Evolutionary conservation across 2,797 vertebrate genomes (phyloP).

Genomic region (Liparis tanakae): DNA sequence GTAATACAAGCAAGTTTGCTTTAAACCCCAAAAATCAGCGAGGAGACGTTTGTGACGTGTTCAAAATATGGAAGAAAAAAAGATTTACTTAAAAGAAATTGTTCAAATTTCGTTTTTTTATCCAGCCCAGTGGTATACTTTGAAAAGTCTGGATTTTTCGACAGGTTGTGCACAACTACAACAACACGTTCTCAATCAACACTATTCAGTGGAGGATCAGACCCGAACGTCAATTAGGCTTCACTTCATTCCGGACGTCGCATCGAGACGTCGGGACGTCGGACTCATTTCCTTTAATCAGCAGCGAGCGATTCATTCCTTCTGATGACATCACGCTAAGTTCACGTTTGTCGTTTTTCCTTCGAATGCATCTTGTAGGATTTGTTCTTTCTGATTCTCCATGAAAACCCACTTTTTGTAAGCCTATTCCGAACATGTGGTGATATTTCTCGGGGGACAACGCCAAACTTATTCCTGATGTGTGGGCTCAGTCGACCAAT

Average conservation of each 20-base stretch:
- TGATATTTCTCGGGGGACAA: not conserved
- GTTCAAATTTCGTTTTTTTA: no score
- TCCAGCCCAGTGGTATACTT: slow-evolving; percentile 3
- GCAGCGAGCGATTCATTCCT: no score
- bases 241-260: not conserved
- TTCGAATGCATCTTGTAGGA: no score
- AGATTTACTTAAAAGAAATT: no score
- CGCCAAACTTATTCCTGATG: not conserved
- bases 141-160: slow-evolving; percentile 11
- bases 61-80: slow-evolving; percentile 13
- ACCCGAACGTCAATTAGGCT: not conserved
- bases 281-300: not conserved
- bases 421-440: not conserved
- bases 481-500: not conserved
- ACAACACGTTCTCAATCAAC: not conserved
- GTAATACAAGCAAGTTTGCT: slow-evolving; percentile 47
- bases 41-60: slow-evolving; percentile 45
- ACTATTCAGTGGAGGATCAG: slow-evolving; percentile 3
- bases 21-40: slow-evolving; percentile 49
- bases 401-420: not conserved
- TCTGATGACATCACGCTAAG: no score
- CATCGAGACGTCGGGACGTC: not conserved
- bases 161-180: not conserved
- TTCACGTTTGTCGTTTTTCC: no score
- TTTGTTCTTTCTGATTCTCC: not conserved